Evolutionary conservation across 30 jellyfish, hydroid and myxozoan species (phyloP), one percentile per base, ranked within the genome.

Genomic region (Rhopilema esculentum): DNA sequence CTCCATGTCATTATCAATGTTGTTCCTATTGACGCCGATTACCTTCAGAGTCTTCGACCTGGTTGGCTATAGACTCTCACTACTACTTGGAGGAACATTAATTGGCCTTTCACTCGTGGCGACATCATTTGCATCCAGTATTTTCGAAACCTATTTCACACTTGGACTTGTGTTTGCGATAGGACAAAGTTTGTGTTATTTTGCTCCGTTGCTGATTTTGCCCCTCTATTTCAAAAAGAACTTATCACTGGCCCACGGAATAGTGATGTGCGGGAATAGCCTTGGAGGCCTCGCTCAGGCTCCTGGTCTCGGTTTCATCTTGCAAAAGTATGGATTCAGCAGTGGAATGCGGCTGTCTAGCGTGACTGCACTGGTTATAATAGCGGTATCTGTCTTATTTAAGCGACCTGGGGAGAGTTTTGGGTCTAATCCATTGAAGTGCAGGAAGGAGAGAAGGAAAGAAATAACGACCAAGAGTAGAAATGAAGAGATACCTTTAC

Each of bases 171-270:
- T 88, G 69, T 53, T 88, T 30, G 97, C 88, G 21, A 20, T 88
- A 48, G 97, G 92, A 1, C 48, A 63, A 49, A 88, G 97, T 75
- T 24, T 79, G 75, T 53, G 85, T 22, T 88, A 61, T 93, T 66
- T 87, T 57, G 88, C 88, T 1, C 69, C 97, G 1, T 26, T 88
- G 48, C 21, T 88, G 48, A 80, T 88, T 1, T 89, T 88, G 0
- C 97, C 97, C n/a, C 72, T 40, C 64, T 88, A 88, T 64, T 80
- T 79, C 83, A 71, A 79, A 1, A 79, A 53, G 66, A 79, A 88
- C 74, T 79, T 82, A 89, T 48, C 91, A 1, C 27, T 80, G 17
- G 97, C 97, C 16, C 92, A 88, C 72, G 97, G 97, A 69, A 49
- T 88, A 26, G 97, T 88, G 17, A 33, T 80, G 52, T 72, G 93